phyloP scores from a whole-genome alignment of 2,113 vertebrate genomes.

The Daphoenositta chrysoptera region DNA sequence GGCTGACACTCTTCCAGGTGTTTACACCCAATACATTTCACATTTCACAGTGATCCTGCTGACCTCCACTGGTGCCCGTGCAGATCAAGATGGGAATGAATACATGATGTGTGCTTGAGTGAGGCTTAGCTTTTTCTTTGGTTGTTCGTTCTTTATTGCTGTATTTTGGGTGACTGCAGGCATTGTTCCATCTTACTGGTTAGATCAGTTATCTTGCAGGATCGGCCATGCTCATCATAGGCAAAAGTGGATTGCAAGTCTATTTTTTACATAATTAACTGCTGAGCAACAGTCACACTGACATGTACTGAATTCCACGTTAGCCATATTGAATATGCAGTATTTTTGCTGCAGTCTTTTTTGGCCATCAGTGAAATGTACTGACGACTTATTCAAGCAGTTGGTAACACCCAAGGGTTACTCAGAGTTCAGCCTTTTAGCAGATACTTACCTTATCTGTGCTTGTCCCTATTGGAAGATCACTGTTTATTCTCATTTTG shows the following conservation, averaged over 20 bases:
- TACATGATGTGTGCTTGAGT: neutral
- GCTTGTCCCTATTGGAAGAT: slow-evolving; percentile 42
- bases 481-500: slow-evolving; percentile 61
- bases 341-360: neutral
- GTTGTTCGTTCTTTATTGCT: neutral
- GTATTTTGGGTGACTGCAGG: neutral
- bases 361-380: neutral
- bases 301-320: neutral
- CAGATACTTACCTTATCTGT: slow-evolving; percentile 68
- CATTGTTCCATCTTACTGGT: neutral
- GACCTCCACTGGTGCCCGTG: neutral
- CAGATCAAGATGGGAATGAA: neutral
- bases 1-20: neutral
- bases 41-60: neutral
- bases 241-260: neutral
- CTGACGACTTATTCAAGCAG: neutral
- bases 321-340: neutral
- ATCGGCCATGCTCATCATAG: neutral
- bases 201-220: neutral
- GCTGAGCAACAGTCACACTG: neutral
- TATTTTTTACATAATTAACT: neutral
- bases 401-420: slow-evolving; percentile 37
- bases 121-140: neutral
- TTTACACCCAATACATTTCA: neutral
- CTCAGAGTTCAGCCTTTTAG: slow-evolving; percentile 65